Conservation (phyloP, 2,888 invertebrate species). For the Epistrophe eligans region DNA sequence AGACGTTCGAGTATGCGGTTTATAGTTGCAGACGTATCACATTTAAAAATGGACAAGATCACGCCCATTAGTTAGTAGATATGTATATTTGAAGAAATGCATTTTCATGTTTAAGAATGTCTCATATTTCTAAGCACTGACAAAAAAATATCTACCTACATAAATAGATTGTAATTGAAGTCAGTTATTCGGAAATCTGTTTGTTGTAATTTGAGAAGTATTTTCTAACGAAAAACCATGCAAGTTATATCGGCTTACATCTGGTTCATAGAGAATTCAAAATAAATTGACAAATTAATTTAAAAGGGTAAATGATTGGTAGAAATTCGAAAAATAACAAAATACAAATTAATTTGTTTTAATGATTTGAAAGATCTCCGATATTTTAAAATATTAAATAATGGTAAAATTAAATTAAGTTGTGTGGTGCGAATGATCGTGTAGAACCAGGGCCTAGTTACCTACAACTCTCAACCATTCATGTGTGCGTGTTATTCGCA, state of each 20-base stretch:
- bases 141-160: background rate
- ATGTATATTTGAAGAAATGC: slow-evolving; percentile 25
- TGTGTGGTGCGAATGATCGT: too few relatives aligned
- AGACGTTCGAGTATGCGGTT: slow-evolving; percentile 40
- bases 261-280: background rate
- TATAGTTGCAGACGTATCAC: slow-evolving; percentile 47
- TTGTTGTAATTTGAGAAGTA: slow-evolving; percentile 45
- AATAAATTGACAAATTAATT: too few relatives aligned
- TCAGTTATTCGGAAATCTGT: slow-evolving; percentile 37
- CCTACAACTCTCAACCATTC: too few relatives aligned
- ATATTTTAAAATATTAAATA: too few relatives aligned
- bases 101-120: slow-evolving; percentile 30
- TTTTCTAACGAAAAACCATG: background rate
- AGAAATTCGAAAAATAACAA: too few relatives aligned
- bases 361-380: too few relatives aligned
- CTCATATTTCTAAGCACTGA: slow-evolving; percentile 39
- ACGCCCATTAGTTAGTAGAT: slow-evolving; percentile 47
- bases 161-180: background rate
- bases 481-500: too few relatives aligned
- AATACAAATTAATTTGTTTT: too few relatives aligned
- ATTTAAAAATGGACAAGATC: slow-evolving; percentile 58
- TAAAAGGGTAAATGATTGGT: too few relatives aligned
- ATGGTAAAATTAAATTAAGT: too few relatives aligned
- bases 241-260: background rate
- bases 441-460: too few relatives aligned